These are phyloP conservation scores for Proctacanthus coquilletti DNA, from an alignment of 1,140 invertebrate genomes.

Conservation along the genomic window DNA sequence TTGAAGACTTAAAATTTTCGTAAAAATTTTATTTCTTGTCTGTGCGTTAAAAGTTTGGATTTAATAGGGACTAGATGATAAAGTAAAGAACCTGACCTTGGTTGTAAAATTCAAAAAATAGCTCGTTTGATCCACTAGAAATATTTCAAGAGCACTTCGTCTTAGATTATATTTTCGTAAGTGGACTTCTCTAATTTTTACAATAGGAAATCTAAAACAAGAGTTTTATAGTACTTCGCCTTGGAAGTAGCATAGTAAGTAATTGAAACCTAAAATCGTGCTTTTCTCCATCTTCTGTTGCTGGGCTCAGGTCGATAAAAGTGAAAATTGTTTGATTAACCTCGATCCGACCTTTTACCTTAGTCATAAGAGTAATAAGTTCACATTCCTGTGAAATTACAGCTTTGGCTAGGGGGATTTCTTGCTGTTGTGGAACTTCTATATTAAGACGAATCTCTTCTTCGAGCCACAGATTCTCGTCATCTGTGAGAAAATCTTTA, in stretches of 20 bases:
- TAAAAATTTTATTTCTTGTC: constrained; percentile 46
- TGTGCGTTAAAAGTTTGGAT: constrained; percentile 14
- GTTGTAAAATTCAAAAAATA: constrained; percentile 52
- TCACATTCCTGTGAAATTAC: constrained; percentile 47
- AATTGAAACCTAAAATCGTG: constrained; percentile 30
- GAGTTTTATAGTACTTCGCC: not conserved
- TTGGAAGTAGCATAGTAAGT: not conserved
- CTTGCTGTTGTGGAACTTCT: constrained; percentile 23
- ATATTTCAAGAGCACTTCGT: constrained; percentile 47
- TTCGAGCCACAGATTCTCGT: constrained; percentile 23
- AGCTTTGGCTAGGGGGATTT: constrained; percentile 35
- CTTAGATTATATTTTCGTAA: constrained; percentile 46
- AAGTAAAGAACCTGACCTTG: constrained; percentile 34
- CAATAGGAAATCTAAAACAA: constrained; percentile 33
- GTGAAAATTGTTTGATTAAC: constrained; percentile 46
- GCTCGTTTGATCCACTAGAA: constrained; percentile 48
- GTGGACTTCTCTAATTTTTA: constrained; percentile 44
- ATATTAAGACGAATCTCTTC: constrained; percentile 22
- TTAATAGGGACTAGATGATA: too few species aligned
- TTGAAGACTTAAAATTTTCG: constrained; percentile 38
- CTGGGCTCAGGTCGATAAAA: constrained; percentile 42
- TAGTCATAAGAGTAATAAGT: constrained; percentile 44
- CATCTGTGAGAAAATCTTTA: constrained; percentile 23
- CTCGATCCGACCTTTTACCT: constrained; percentile 46
- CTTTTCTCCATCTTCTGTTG: constrained; percentile 38